These are phyloP conservation scores for Diadema setosum DNA, from an alignment of 35 echinoderm and acorn worm species.

Conservation along the genomic window DNA sequence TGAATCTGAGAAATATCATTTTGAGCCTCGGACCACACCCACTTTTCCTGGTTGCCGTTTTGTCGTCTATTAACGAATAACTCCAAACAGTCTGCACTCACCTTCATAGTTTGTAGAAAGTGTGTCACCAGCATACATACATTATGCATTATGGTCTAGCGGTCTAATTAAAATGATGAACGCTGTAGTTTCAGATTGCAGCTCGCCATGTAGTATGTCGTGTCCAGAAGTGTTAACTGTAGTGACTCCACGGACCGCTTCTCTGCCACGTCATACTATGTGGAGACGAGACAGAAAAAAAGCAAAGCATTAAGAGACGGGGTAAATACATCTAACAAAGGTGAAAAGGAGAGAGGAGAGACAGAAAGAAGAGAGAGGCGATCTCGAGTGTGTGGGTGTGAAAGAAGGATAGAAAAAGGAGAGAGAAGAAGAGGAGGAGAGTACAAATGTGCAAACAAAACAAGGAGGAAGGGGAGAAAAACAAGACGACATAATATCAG, in stretches of 20 bases:
- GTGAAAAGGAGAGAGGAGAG: background rate
- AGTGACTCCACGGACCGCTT: background rate
- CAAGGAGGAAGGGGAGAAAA: background rate
- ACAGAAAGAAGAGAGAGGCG: background rate
- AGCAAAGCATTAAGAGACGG: background rate
- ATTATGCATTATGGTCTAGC: no score
- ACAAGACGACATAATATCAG: no score
- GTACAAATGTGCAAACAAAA: background rate
- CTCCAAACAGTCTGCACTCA: no score
- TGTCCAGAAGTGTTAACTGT: background rate
- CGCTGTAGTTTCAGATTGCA: background rate
- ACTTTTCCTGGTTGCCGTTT: no score
- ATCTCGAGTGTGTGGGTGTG: background rate
- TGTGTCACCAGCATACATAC: no score
- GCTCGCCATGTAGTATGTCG: background rate
- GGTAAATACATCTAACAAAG: background rate
- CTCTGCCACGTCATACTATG: background rate
- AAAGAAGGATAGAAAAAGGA: background rate
- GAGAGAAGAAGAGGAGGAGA: background rate
- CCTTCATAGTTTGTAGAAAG: no score
- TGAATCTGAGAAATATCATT: no score
- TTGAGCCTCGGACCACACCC: no score
- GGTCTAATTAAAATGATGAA: background rate
- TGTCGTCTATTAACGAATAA: no score
- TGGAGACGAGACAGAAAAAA: background rate